Base-by-base conservation (phyloP, 1,140 invertebrate genomes). In the Bombus waltoni region DNA sequence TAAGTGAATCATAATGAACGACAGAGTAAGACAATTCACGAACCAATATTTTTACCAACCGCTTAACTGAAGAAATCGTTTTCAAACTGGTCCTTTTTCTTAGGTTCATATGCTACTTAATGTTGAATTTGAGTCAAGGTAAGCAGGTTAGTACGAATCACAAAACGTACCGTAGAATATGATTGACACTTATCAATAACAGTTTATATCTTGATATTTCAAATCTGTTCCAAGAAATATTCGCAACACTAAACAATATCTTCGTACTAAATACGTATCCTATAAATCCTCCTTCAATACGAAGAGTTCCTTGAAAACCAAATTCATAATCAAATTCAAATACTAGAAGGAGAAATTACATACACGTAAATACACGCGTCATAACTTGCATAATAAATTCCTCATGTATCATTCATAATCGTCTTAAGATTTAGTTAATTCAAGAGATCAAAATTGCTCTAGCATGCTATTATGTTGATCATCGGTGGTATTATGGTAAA, bases 41-140 rank as follows among this genome's bases (percentile, higher is more conserved):
- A 47, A 18, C 47, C 15, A 18, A 47, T 53, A 53, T 18, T 53
- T 53, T 53, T 53, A 53, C 47, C 47, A 53, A 22, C 18, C 18
- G 6, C 18, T 15, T 47, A 47, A 8, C 47, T 1, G 47, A 53
- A 53, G 47, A 53, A 53, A 53, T 53, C 18, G 5, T 53, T 22
- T 53, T 53, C 22, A 73, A 72, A 71, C 40, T n/a, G 28, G 73
- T 44, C n/a, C 4, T 28, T 2, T 62, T 44, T 70, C 40, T 82
- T 74, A 44, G 59, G 25, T 15, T 32, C 40, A 44, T 18, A 38
- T 6, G 18, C 57, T 47, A 53, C 68, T 86, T 53, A 53, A 53
- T 53, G 18, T 22, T 25, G 35, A 57, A 89, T 89, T 38, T 10
- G 28, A 81, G 84, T 81, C 87, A 89, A 89, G 88, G 84, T 76